Evolutionary conservation across 2,113 vertebrate genomes (phyloP), one percentile per base, ranked within the genome.

Genomic region (Falco punctatus): DNA sequence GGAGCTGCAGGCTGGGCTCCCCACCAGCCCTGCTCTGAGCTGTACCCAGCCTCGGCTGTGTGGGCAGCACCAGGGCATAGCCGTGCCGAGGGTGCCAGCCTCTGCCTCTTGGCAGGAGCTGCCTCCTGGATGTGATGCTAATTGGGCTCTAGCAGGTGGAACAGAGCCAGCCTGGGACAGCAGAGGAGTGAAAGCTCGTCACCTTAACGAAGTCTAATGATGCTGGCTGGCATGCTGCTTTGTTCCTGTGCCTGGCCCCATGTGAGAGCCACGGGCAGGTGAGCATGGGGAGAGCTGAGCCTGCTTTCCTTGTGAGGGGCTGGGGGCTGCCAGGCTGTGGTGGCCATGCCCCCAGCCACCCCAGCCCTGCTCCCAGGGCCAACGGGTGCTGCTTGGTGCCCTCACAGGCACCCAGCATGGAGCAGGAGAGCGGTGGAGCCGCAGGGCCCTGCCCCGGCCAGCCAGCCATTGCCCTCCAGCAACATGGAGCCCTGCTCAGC

Each of bases 121-220:
- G 58, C 71, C 22, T 70, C 80, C 62, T 22, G 80, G 46, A 46
- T 59, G 77, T 42, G 87, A 19, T 92, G 24, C 91, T 96, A 96
- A 97, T 96, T 96, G 97, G 93, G 81, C 81, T 66, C 38, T 5
- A 2, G 82, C 81, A 14, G 65, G 15, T 4, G 23, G 80, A 89
- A 42, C 49, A 23, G 52, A 61, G 91, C 85, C 94, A 75, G 95
- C 8, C 85, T 32, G 88, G 85, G 85, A 91, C 23, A 55, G 93
- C 58, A 33, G 62, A 59, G 49, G 23, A 59, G 30, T 92, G 93
- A 96, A 96, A 82, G 81, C 95, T 93, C 48, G 5, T 95, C 94
- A 94, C 87, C 95, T 81, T 96, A 95, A 94, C 89, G 3, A 96
- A 92, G 88, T 55, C 74, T 96, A 96, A 96, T 80, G 96, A 96